Percentiles rank a stretch among this genome's conserved stretches.
phyloP scores from a whole-genome alignment of 2,797 vertebrate genomes.

The Lerista edwardsae region DNA sequence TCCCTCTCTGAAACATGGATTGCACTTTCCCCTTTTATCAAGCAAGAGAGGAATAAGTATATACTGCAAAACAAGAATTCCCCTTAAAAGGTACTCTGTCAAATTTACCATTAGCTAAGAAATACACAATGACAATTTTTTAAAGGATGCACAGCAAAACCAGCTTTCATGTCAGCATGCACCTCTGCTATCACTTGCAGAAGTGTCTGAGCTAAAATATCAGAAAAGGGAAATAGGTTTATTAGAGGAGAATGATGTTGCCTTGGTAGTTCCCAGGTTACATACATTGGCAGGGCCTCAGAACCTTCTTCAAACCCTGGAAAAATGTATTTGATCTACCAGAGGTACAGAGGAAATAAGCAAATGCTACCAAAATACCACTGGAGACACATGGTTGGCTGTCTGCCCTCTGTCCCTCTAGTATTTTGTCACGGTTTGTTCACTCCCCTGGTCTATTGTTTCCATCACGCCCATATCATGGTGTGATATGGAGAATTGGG shows the following conservation, averaged over 20 bases:
- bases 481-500: too few species aligned
- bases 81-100: conserved; percentile 51
- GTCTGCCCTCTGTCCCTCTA: too few species aligned
- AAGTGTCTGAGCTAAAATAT: conserved; percentile 11
- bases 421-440: too few species aligned
- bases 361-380: conserved; percentile 59
- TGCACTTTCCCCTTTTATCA: conserved; percentile 72
- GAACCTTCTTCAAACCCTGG: conserved; percentile 54
- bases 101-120: conserved; percentile 33
- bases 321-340: conserved; percentile 52
- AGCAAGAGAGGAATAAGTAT: conserved; percentile 61
- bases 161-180: conserved; percentile 36
- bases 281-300: background rate
- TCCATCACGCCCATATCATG: too few species aligned
- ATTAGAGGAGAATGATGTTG: background rate
- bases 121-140: conserved; percentile 47
- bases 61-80: conserved; percentile 67
- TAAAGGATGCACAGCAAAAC: conserved; percentile 44
- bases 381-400: too few species aligned
- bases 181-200: conserved; percentile 5
- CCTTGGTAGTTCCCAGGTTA: conserved; percentile 3
- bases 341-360: conserved; percentile 62
- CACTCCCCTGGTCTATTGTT: too few species aligned
- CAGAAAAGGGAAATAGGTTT: conserved; percentile 39
- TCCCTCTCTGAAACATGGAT: conserved; percentile 74